Evolutionary conservation across 2,797 vertebrate genomes (phyloP).

Genomic region (Harpagifer antarcticus): DNA sequence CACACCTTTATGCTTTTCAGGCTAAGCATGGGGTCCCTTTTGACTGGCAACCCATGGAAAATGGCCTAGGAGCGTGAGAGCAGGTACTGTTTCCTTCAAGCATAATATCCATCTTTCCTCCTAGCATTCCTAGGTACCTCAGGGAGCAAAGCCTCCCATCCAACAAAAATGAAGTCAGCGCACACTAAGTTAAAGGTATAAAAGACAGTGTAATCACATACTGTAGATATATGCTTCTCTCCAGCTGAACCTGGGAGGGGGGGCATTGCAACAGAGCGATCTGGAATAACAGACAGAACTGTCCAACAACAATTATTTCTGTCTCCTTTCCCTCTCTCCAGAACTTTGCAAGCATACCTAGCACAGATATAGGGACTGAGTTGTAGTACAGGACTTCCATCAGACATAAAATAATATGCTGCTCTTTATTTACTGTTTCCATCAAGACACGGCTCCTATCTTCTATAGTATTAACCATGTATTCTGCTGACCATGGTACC

Average conservation of each 20-base stretch:
- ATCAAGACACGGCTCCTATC: too few species aligned
- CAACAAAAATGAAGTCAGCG: slow-evolving; percentile 64
- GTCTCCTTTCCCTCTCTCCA: slow-evolving; percentile 35
- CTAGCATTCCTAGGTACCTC: slow-evolving; percentile 54
- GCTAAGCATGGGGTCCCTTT: slow-evolving; percentile 48
- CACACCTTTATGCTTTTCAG: slow-evolving; percentile 56
- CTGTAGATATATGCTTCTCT: slow-evolving; percentile 60
- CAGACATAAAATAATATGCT: too few species aligned
- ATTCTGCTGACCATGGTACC: too few species aligned
- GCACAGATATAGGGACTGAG: slow-evolving; percentile 1
- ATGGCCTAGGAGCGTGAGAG: slow-evolving; percentile 55
- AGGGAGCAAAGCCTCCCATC: slow-evolving; percentile 53
- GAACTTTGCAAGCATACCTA: slow-evolving; percentile 7
- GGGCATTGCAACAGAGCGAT: slow-evolving; percentile 54
- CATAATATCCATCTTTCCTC: slow-evolving; percentile 59
- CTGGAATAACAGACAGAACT: slow-evolving; percentile 62
- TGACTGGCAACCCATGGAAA: slow-evolving; percentile 60
- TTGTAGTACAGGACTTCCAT: background rate
- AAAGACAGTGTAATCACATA: slow-evolving; percentile 62
- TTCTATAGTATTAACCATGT: too few species aligned
- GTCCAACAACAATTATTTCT: slow-evolving; percentile 60
- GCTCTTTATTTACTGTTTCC: too few species aligned
- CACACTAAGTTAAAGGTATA: slow-evolving; percentile 45
- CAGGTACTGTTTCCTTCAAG: slow-evolving; percentile 69
- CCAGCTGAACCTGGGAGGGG: slow-evolving; percentile 61